Evolutionary conservation across 2,113 vertebrate species (phyloP).

Genomic region (Malaclemys terrapin): DNA sequence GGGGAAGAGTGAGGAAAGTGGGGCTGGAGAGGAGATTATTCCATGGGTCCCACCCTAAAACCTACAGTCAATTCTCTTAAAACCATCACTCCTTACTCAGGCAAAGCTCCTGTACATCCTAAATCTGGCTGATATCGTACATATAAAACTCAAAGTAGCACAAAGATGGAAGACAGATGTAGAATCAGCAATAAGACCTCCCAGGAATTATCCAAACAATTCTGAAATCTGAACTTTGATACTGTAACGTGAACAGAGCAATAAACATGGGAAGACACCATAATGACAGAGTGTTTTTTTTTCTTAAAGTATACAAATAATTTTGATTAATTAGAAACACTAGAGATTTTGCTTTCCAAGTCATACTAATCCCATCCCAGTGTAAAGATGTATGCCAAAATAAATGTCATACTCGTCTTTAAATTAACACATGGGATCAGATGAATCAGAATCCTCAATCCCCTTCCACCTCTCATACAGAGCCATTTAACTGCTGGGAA

Average conservation of each 20-base stretch:
- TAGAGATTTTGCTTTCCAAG: slow-evolving; percentile 49
- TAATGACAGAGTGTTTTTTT: not conserved
- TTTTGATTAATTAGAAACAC: slow-evolving; percentile 66
- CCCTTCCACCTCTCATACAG: slow-evolving; percentile 72
- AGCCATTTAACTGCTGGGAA: slow-evolving; percentile 70
- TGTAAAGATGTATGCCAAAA: slow-evolving; percentile 41
- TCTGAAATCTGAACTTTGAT: slow-evolving; percentile 35
- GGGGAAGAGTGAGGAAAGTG: not conserved
- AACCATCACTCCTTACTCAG: not conserved
- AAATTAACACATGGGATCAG: slow-evolving; percentile 66
- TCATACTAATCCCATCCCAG: not conserved
- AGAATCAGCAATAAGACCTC: not conserved
- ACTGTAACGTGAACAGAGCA: not conserved
- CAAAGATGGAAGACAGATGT: not conserved
- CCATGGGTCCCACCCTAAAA: not conserved
- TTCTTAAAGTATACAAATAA: slow-evolving; percentile 19
- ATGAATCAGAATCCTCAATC: slow-evolving; percentile 60
- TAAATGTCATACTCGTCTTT: slow-evolving; percentile 57
- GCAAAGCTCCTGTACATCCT: not conserved
- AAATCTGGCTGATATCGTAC: not conserved
- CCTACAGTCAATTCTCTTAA: not conserved
- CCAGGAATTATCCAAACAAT: not conserved
- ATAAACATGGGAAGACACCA: not conserved
- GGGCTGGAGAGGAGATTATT: not conserved
- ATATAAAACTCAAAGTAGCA: not conserved